Evolutionary conservation across 2,888 invertebrate genomes (phyloP), one percentile per base, ranked within the genome.

Genomic region (Diarsia dahlii): DNA sequence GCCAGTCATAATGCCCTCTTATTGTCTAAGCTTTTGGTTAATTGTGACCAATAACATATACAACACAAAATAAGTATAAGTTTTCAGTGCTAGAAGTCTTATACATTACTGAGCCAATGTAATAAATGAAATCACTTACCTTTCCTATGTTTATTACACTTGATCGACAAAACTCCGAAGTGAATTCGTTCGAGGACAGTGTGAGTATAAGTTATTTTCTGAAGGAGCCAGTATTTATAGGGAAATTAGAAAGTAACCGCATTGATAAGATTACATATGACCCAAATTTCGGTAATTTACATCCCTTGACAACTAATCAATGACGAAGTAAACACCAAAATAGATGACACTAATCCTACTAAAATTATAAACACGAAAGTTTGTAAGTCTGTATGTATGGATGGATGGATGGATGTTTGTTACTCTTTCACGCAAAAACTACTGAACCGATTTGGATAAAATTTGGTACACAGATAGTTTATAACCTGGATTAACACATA

Each of bases 211-310:
- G 0, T 1, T 45, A 18, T 34, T 15, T 50, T n/a, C 46, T 20
- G n/a, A 20, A 28, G 72, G 54, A 23, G 39, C 9, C 54, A 66
- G 20, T 67, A 73, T 78, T 67, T 78, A 78, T 73, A 77, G n/a
- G 20, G 6, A 60, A 34, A 60, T 10, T 18, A 20, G 60, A 60
- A 60, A 60, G 15, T 18, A 60, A 60, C 34, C 34, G 12, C 62
- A 28, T 12, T 46, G 12, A 39, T 15, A 18, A 12, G 54, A 54
- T 48, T 28, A 13, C 28, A 50, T 78, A 12, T 50, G 28, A 52
- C 28, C 28, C 23, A n/a, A 20, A 39, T 39, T 20, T 12, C 20
- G 12, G 20, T 39, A 20, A 39, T 62, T 39, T 12, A 62, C 39
- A 10, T 13, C 5, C 13, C 8, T 1, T 39, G 39, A 39, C 56